Percentiles rank a stretch among this genome's conserved stretches.
These are phyloP conservation scores for Epirrhoe tristata DNA, from an alignment of 2,888 invertebrate genomes.

Conservation along the genomic window DNA sequence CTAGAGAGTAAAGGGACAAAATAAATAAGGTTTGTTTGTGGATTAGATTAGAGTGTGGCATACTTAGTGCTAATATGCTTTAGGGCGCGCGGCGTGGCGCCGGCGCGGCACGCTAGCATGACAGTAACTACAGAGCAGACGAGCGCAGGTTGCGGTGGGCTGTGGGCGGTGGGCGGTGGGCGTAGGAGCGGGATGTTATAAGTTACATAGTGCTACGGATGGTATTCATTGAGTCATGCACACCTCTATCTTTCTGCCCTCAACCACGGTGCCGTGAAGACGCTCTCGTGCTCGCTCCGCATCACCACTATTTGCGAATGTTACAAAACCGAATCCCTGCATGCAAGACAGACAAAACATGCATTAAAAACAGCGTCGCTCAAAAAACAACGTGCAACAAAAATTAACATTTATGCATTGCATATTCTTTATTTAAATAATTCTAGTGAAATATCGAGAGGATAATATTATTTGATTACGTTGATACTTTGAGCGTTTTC, in stretches of 20 bases:
- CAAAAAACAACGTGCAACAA: constrained; percentile 92
- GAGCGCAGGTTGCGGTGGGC: constrained; percentile 83
- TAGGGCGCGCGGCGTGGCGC: constrained; percentile 46
- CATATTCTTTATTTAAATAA: constrained; percentile 82
- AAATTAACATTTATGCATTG: constrained; percentile 88
- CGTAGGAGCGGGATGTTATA: constrained; percentile 87
- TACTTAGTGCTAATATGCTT: constrained; percentile 77
- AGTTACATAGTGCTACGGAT: constrained; percentile 87
- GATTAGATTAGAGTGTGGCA: constrained; percentile 76
- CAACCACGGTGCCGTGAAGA: constrained; percentile 99
- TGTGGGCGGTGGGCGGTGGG: constrained; percentile 83
- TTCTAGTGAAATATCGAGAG: constrained; percentile 82
- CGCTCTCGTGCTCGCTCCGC: constrained; percentile 99
- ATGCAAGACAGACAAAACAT: constrained; percentile 98
- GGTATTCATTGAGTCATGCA: constrained; percentile 93
- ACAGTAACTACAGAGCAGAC: constrained; percentile 85
- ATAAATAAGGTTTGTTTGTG: constrained; percentile 85
- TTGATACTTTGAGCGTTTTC: constrained; percentile 85
- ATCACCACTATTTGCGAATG: constrained; percentile 99
- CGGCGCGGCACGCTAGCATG: constrained; percentile 74
- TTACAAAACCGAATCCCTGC: constrained; percentile 99
- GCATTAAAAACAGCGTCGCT: constrained; percentile 94
- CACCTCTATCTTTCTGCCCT: constrained; percentile 99
- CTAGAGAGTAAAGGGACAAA: constrained; percentile 88
- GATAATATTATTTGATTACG: constrained; percentile 78